Percentiles rank a stretch among this genome's conserved stretches.
phyloP scores from a whole-genome alignment of 1,140 invertebrate species.

The Nephotettix cincticeps region DNA sequence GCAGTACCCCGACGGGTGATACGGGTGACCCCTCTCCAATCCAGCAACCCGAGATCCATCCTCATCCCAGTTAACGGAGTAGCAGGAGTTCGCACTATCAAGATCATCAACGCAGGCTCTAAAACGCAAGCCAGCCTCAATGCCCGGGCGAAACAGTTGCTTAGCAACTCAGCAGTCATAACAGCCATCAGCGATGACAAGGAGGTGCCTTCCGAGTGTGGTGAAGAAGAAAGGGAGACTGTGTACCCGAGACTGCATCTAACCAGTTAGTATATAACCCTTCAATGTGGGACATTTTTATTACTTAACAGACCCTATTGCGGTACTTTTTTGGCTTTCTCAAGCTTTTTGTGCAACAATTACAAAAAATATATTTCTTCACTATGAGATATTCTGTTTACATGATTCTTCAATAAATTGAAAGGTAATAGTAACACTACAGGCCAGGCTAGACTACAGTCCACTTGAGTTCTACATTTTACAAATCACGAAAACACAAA shows the following conservation, averaged over 20 bases:
- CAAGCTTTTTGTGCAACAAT: too few species aligned
- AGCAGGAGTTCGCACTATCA: conserved; percentile 62
- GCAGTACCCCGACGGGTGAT: conserved; percentile 29
- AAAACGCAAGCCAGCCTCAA: conserved; percentile 44
- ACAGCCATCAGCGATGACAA: conserved; percentile 33
- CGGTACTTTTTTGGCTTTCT: too few species aligned
- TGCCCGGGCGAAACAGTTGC: conserved; percentile 29
- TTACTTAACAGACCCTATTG: too few species aligned
- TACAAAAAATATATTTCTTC: too few species aligned
- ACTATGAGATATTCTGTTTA: too few species aligned
- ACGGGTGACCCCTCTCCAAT: conserved; percentile 35
- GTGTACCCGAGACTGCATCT: conserved; percentile 38
- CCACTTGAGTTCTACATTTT: too few species aligned
- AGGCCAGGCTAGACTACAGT: too few species aligned
- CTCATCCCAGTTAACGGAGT: conserved; percentile 56
- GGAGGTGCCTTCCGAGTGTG: conserved; percentile 33
- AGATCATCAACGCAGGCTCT: conserved; percentile 67
- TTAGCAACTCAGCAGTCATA: conserved; percentile 31
- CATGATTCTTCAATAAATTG: too few species aligned
- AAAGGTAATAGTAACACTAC: too few species aligned
- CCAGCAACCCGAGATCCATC: conserved; percentile 60
- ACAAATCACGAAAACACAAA: too few species aligned
- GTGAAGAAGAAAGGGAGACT: conserved; percentile 33
- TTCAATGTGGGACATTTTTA: too few species aligned
- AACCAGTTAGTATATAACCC: conserved; percentile 33